phyloP scores from a whole-genome alignment of 2,797 vertebrate species.

The Arnoldichthys spilopterus region DNA sequence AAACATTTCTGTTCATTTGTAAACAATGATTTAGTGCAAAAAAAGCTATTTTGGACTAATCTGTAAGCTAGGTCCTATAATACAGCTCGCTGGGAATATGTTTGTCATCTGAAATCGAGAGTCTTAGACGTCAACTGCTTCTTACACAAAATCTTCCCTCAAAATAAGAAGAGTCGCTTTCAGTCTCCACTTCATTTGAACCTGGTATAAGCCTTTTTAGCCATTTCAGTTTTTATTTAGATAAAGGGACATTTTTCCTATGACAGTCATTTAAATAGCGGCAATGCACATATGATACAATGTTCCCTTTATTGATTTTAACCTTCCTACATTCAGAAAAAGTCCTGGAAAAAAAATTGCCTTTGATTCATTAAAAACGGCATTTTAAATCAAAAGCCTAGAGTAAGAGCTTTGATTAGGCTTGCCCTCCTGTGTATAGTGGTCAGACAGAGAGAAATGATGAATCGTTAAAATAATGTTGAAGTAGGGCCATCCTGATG shows the following conservation, averaged over 20 bases:
- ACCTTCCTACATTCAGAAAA: constrained; percentile 19
- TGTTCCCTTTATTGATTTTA: constrained; percentile 4
- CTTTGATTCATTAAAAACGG: neutral
- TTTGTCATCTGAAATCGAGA: neutral
- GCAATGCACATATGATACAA: neutral
- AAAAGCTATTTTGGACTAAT: constrained; percentile 20
- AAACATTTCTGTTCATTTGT: constrained; percentile 11
- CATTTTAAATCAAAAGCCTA: neutral
- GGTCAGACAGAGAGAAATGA: neutral
- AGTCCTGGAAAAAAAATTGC: neutral
- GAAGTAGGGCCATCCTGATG: neutral
- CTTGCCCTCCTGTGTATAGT: neutral
- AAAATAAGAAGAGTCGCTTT: neutral
- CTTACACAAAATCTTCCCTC: neutral
- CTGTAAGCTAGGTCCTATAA: constrained; percentile 29
- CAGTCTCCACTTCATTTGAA: neutral
- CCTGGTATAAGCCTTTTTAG: neutral
- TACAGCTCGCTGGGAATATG: neutral
- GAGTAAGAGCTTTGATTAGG: neutral
- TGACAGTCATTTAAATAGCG: too few relatives aligned
- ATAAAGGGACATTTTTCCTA: too few relatives aligned
- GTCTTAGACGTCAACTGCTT: neutral
- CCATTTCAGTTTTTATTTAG: too few relatives aligned
- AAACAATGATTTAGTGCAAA: constrained; percentile 51
- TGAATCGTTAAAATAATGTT: neutral